Conservation (phyloP, 2,113 vertebrate species). For the Mustela lutreola region DNA sequence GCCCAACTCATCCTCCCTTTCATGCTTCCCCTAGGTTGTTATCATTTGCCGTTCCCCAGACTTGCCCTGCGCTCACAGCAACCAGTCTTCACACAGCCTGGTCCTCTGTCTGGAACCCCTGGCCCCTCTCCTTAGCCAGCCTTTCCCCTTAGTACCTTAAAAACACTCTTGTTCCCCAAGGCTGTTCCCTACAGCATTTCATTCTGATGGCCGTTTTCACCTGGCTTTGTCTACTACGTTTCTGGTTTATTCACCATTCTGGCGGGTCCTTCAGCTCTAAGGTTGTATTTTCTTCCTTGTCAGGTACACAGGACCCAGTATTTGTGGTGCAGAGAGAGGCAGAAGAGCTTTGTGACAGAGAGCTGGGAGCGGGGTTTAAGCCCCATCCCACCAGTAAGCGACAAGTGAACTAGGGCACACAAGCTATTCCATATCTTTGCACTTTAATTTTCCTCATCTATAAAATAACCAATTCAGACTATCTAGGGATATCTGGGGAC, state of each 20-base stretch:
- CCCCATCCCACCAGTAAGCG: not conserved
- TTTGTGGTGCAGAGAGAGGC: not conserved
- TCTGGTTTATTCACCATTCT: not conserved
- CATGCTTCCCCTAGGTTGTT: not conserved
- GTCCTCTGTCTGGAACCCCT: not conserved
- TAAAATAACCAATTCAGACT: not conserved
- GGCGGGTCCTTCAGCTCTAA: not conserved
- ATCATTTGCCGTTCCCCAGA: not conserved
- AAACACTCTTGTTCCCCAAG: not conserved
- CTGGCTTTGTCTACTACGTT: not conserved
- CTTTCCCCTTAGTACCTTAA: not conserved
- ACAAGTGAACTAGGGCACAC: not conserved
- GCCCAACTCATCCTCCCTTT: not conserved
- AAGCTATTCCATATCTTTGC: not conserved
- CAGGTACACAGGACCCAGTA: not conserved
- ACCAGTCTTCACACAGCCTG: not conserved
- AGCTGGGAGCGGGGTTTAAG: not conserved
- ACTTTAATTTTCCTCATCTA: not conserved
- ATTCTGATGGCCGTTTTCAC: not conserved
- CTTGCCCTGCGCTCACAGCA: not conserved
- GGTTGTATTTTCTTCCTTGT: not conserved
- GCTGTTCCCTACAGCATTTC: not conserved
- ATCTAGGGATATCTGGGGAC: not conserved
- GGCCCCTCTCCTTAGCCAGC: not conserved
- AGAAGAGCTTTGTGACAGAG: not conserved